Percentiles rank a stretch among this genome's conserved stretches.
phyloP scores from a whole-genome alignment of 1,140 invertebrate genomes.

The Drosophila santomea region DNA sequence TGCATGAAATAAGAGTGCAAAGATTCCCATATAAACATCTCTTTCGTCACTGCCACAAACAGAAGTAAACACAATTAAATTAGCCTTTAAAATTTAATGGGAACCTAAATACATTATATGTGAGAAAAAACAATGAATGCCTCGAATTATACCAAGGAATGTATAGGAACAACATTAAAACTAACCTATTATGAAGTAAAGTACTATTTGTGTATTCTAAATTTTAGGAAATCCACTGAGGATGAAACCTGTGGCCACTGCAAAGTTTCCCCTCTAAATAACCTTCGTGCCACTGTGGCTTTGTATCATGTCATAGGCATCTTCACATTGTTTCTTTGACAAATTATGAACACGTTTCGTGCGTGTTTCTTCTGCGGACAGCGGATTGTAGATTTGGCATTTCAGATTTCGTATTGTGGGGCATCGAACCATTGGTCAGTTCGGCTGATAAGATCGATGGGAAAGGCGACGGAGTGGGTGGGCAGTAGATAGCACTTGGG shows the following conservation, averaged over 20 bases:
- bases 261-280: not conserved
- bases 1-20: not conserved
- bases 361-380: conserved; percentile 9
- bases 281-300: conserved; percentile 17
- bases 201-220: no score
- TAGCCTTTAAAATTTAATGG: conserved; percentile 20
- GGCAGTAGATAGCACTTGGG: not conserved
- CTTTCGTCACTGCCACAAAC: conserved; percentile 17
- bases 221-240: no score
- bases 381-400: conserved; percentile 8
- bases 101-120: not conserved
- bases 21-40: conserved; percentile 18
- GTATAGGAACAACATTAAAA: no score
- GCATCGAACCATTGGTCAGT: conserved; percentile 21
- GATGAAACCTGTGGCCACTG: no score
- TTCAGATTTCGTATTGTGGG: conserved; percentile 13
- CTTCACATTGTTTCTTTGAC: conserved; percentile 39
- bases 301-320: conserved; percentile 15
- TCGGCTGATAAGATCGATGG: conserved; percentile 25
- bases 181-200: no score
- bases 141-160: no score
- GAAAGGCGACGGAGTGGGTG: not conserved
- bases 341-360: conserved; percentile 64
- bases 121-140: not conserved
- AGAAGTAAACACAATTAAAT: conserved; percentile 5